phyloP scores from a whole-genome alignment of 2,113 vertebrate genomes.

The Thamnophis sirtalis region DNA sequence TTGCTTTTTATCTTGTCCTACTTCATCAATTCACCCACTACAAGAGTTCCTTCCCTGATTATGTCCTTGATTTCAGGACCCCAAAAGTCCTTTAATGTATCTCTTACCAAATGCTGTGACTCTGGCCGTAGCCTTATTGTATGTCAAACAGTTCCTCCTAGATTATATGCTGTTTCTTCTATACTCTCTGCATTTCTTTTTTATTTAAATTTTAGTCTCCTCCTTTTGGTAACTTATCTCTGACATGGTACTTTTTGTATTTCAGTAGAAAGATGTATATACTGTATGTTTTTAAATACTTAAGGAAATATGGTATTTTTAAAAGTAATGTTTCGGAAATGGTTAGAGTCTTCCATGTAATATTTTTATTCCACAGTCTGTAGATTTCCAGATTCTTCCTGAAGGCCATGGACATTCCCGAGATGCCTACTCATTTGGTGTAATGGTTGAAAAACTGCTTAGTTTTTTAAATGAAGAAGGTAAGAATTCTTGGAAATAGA shows the following conservation, averaged over 20 bases:
- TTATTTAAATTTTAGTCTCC: not conserved
- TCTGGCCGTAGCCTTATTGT: not conserved
- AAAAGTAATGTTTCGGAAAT: not conserved
- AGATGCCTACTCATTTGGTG: constrained; percentile 88
- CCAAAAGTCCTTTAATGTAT: not conserved
- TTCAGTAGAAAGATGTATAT: not conserved
- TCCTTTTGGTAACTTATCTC: not conserved
- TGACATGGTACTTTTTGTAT: not conserved
- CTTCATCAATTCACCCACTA: not conserved
- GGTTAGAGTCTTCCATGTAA: not conserved
- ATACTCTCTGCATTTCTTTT: not conserved
- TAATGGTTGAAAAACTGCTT: constrained; percentile 81
- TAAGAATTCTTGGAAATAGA: constrained; percentile 61
- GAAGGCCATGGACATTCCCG: constrained; percentile 80
- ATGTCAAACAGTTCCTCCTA: not conserved
- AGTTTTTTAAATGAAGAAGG: constrained; percentile 76
- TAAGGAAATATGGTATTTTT: not conserved
- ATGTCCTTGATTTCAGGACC: not conserved
- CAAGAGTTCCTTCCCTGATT: not conserved
- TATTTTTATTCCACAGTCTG: constrained; percentile 68
- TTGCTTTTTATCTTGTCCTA: not conserved
- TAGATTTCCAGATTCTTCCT: constrained; percentile 81
- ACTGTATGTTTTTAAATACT: not conserved
- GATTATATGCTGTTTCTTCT: not conserved
- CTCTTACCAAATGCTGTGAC: not conserved